Percentiles rank a stretch among this genome's conserved stretches.
These are phyloP conservation scores for Colinus virginianus DNA, from an alignment of 2,113 vertebrate species.

Conservation along the genomic window DNA sequence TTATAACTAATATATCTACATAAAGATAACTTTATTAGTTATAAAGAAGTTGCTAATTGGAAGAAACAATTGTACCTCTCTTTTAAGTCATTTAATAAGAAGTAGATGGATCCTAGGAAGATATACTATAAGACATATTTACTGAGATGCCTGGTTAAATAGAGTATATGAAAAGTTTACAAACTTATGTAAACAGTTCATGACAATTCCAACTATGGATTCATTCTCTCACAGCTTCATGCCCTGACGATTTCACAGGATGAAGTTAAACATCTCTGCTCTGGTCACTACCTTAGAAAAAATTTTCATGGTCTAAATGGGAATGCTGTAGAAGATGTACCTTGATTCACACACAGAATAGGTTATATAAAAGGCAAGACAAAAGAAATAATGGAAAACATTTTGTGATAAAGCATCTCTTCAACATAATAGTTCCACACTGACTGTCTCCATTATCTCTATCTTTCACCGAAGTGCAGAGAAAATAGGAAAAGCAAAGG, in stretches of 20 bases:
- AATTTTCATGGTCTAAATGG: neutral
- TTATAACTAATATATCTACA: too few relatives aligned
- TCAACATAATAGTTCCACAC: neutral
- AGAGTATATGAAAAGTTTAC: neutral
- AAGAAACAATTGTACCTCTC: neutral
- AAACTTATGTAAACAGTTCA: neutral
- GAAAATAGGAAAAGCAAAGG: neutral
- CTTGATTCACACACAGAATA: neutral
- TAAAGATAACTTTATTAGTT: neutral
- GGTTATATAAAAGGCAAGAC: neutral
- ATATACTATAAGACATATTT: neutral
- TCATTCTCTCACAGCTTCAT: neutral
- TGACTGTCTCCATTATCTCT: neutral
- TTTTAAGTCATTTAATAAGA: neutral
- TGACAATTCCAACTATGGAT: neutral
- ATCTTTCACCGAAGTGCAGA: slow-evolving; percentile 3
- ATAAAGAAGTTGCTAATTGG: neutral
- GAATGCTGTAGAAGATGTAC: neutral
- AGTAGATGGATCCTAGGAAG: neutral
- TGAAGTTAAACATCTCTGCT: neutral
- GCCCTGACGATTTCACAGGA: neutral
- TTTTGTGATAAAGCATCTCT: neutral
- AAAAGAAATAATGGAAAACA: neutral
- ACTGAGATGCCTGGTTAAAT: neutral
- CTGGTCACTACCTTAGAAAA: neutral